phyloP scores from a whole-genome alignment of 2,797 vertebrate genomes.

The Botia almorhae region DNA sequence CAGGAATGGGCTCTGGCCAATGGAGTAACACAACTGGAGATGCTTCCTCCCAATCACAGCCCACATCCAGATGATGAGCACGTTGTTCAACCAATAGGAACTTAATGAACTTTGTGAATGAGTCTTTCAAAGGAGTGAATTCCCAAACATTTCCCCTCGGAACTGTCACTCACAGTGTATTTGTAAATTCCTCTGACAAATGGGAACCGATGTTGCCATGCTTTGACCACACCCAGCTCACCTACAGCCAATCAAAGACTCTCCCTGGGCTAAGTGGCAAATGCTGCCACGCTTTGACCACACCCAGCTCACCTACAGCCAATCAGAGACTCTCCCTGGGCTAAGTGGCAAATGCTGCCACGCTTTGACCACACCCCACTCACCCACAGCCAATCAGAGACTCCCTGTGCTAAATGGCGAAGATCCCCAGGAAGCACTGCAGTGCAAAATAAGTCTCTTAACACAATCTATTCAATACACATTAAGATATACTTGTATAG shows the following conservation, averaged over 20 bases:
- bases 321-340: conserved; percentile 67
- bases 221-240: conserved; percentile 35
- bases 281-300: conserved; percentile 49
- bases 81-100: conserved; percentile 64
- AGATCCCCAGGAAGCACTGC: conserved; percentile 49
- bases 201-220: conserved; percentile 54
- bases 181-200: conserved; percentile 52
- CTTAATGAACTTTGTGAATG: conserved; percentile 59
- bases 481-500: conserved; percentile 33
- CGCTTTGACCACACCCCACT: conserved; percentile 30
- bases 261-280: conserved; percentile 65
- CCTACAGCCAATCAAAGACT: conserved; percentile 63
- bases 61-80: conserved; percentile 91
- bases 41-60: conserved; percentile 86
- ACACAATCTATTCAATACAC: conserved; percentile 28
- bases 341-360: conserved; percentile 58
- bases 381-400: conserved; percentile 63
- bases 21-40: conserved; percentile 82
- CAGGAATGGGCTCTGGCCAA: conserved; percentile 90
- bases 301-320: conserved; percentile 52
- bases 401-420: conserved; percentile 63
- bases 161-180: conserved; percentile 49
- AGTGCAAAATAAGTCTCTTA: conserved; percentile 42
- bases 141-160: conserved; percentile 54
- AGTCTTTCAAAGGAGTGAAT: conserved; percentile 28